Evolutionary conservation across 2,113 vertebrate genomes (phyloP).

Genomic region (Pagrus major): DNA sequence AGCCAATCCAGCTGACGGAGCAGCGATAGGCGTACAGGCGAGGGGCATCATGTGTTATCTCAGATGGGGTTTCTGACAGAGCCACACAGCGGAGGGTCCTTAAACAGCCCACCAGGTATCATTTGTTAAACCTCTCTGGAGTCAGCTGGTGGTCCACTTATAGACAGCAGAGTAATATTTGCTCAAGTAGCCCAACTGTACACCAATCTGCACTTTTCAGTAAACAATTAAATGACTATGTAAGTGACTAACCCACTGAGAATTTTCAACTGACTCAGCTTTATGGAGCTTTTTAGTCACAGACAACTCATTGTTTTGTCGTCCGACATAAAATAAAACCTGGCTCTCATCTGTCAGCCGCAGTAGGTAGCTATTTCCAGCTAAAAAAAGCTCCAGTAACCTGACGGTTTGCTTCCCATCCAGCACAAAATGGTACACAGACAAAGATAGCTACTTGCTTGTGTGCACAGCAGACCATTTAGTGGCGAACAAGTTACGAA

Average conservation of each 20-base stretch:
- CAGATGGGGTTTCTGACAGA: slow-evolving; percentile 61
- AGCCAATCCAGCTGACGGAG: slow-evolving; percentile 67
- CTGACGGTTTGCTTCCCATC: too few species aligned
- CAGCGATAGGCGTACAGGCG: slow-evolving; percentile 14
- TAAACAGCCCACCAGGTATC: slow-evolving; percentile 28
- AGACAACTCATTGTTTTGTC: too few species aligned
- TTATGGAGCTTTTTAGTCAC: background rate
- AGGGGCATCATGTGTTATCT: slow-evolving; percentile 57
- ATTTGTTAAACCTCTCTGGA: slow-evolving; percentile 52
- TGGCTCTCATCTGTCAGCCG: too few species aligned
- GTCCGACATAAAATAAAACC: too few species aligned
- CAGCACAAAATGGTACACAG: too few species aligned
- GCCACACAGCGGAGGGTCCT: slow-evolving; percentile 49
- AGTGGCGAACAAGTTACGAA: too few species aligned
- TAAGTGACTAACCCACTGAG: background rate
- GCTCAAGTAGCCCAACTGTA: background rate
- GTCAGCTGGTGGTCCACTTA: slow-evolving; percentile 46
- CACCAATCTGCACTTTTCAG: background rate
- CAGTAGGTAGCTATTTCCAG: background rate
- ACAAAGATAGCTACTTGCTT: too few species aligned
- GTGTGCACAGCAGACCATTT: too few species aligned
- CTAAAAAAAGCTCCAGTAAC: too few species aligned
- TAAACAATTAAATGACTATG: background rate
- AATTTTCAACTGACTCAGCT: background rate
- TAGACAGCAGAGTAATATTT: background rate